Base-by-base conservation (phyloP, 2,888 invertebrate genomes). In the Perizoma flavofasciatum region DNA sequence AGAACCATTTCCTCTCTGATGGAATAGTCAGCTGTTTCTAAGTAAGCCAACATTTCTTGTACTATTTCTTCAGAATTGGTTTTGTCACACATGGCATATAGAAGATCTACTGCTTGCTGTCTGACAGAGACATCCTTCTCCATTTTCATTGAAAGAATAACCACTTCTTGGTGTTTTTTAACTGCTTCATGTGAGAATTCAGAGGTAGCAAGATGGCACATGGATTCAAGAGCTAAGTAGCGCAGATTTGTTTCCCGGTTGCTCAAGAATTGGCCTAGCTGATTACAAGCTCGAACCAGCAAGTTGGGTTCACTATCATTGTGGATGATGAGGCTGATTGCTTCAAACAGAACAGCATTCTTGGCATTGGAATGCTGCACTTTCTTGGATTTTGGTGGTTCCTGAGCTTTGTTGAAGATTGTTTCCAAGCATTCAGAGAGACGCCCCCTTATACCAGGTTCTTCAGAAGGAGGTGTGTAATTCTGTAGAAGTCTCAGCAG, bases 361-460 rank as follows among this genome's bases (percentile, higher is more conserved):
- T 99, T 99, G 60, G 99, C 99, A 93, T 99, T 99, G 50, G 99
- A 99, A 91, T 99, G 99, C 93, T 99, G 99, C 35, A 99, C 99
- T 92, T 99, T 99, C 92, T 99, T 99, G 50, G 99, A 99, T 90
- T 99, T 99, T 35, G 99, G 99, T 70, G 99, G 99, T 89, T 99
- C 99, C 89, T 99, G 99, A 22, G 99, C 99, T 93, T 99, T 99
- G 86, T 99, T 99, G 77, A 99, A 93, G 81, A 99, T 99, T 22
- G 98, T 98, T 90, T 99, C 99, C 76, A 99, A 92, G 79, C 99
- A 99, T 92, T 99, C 99, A 78, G 99, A 98, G 47, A 99, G 93
- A 66, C 99, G 95, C 10, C 98, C 98, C 68, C 98, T 94, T 3
- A 99, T 98, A 40, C 98, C 98, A 49, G 99, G 98, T 66, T 92